Conservation (phyloP, 2,888 invertebrate species). For the Toxonevra muliebris region DNA sequence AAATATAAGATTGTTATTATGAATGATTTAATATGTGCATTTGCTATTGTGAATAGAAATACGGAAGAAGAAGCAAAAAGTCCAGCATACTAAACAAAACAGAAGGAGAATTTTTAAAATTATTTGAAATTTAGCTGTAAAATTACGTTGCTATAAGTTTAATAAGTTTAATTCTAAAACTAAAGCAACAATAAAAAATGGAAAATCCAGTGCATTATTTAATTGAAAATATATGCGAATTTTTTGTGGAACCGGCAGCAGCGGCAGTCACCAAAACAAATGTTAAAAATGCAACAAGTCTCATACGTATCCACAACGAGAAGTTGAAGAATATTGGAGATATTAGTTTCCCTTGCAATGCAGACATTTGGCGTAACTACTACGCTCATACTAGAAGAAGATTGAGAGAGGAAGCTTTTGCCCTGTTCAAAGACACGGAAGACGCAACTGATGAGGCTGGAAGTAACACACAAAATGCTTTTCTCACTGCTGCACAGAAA, state of each 20-base stretch:
- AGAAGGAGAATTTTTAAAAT: too few species aligned
- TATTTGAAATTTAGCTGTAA: too few species aligned
- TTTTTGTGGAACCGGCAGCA: conserved; percentile 19
- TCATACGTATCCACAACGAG: conserved; percentile 71
- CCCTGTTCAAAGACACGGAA: conserved; percentile 27
- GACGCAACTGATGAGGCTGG: conserved; percentile 21
- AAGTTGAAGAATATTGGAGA: conserved; percentile 71
- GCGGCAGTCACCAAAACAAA: not conserved
- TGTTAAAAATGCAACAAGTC: conserved; percentile 32
- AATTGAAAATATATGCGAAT: conserved; percentile 12
- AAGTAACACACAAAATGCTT: conserved; percentile 14
- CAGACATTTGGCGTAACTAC: conserved; percentile 70
- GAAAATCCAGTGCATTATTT: not conserved
- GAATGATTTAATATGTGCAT: too few species aligned
- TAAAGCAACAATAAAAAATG: too few species aligned
- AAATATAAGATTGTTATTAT: too few species aligned
- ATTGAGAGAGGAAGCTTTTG: conserved; percentile 36
- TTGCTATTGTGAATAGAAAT: too few species aligned
- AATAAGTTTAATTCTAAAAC: not conserved
- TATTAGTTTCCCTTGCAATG: conserved; percentile 70
- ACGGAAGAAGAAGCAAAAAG: too few species aligned
- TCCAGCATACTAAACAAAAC: too few species aligned
- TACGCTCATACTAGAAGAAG: conserved; percentile 39
- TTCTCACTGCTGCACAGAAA: conserved; percentile 39
- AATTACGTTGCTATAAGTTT: too few species aligned